These are phyloP conservation scores for Uropsilus gracilis DNA, from an alignment of 2,113 vertebrate species.

Conservation along the genomic window DNA sequence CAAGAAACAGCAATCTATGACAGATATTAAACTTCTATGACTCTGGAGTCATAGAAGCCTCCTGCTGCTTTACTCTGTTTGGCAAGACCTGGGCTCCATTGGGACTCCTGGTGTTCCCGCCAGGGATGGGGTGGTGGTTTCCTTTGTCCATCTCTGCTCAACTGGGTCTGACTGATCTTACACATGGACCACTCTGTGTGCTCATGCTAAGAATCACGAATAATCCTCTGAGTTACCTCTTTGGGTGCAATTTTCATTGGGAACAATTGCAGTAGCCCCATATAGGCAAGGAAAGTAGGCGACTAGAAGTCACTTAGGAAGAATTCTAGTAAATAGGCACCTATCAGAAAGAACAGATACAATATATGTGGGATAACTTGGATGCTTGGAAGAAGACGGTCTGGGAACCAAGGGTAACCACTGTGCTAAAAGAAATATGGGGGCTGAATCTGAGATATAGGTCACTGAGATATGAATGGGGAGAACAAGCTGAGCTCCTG, in stretches of 20 bases:
- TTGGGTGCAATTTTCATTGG: background rate
- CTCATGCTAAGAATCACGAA: background rate
- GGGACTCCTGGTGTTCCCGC: background rate
- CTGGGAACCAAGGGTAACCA: background rate
- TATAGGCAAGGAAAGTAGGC: background rate
- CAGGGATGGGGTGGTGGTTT: rapidly evolving
- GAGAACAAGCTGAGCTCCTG: background rate
- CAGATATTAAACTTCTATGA: background rate
- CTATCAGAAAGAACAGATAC: background rate
- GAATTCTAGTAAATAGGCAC: background rate
- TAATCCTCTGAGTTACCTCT: background rate
- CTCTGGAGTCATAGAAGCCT: background rate
- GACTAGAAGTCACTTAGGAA: background rate
- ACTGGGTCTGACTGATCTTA: background rate
- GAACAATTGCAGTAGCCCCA: background rate
- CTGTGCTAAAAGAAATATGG: background rate
- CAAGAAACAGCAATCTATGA: background rate
- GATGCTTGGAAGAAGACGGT: background rate
- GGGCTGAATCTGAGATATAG: background rate
- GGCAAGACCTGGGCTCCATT: background rate
- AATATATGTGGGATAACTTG: background rate
- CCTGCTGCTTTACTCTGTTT: no score
- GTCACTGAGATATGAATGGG: background rate
- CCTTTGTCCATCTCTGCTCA: background rate
- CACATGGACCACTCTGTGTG: background rate